Evolutionary conservation across 2,888 invertebrate genomes (phyloP), one percentile per base, ranked within the genome.

Genomic region (Sinelater perroti): DNA sequence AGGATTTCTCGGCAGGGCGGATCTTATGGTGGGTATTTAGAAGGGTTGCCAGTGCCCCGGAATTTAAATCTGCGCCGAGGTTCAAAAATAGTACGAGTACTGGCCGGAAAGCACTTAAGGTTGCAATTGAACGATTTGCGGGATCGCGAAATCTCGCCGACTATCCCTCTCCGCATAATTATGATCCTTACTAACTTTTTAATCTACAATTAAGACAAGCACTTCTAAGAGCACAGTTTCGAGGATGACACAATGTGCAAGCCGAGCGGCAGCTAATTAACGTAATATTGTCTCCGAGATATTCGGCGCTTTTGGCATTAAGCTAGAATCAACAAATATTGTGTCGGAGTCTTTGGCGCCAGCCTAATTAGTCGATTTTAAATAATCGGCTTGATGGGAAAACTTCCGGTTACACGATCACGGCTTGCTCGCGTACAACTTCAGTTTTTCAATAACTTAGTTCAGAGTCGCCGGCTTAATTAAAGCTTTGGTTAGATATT

Each of bases 141-240:
- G 44, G 17, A 44, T 44, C 44, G 44, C 28, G 17, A 26, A 44
- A 44, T 44, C 44, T 44, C 44, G 10, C 44, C 44, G 28, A 44
- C 26, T 44, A 44, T 44, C 44, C 31, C 44, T 13, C 61, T 55
- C 60, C 61, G 59, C 56, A 56, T 62, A 66, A 66, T 64, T 64
- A 64, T 56, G 56, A 63, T 63, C 61, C 59, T 56, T 58, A 56
- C 56, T 62, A 63, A 66, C 59, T 65, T 65, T 66, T 66, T 65
- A 65, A 66, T 66, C 60, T 63, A 65, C 65, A 66, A 65, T 65
- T 66, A 65, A 66, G 63, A 63, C 63, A 61, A 64, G 61, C 58
- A 59, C 55, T 64, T 61, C 60, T 62, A 59, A 65, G 61, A 62
- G 63, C 57, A 60, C 61, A 61, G 61, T 62, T 63, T 60, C 61